Percentiles rank a stretch among this genome's conserved stretches.
Evolutionary conservation across 2,113 vertebrate species (phyloP).

Genomic region (Emydocephalus ijimae): DNA sequence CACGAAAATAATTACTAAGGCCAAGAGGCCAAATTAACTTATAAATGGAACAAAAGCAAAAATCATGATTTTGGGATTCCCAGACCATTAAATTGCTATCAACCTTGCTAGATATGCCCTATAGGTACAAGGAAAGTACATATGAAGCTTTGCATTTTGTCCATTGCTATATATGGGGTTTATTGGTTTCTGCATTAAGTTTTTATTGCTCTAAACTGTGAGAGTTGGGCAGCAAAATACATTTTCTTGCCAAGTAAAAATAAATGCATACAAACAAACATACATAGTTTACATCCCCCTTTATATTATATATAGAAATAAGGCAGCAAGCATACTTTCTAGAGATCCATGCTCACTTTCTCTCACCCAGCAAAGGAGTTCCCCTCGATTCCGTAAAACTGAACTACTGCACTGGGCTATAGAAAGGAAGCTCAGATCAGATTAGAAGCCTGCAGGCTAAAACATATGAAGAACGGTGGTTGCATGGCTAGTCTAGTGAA

Average conservation of each 20-base stretch:
- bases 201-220: too few species aligned
- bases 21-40: background rate
- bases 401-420: too few species aligned
- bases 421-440: too few species aligned
- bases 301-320: too few species aligned
- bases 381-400: too few species aligned
- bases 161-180: background rate
- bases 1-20: background rate
- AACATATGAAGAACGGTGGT: background rate
- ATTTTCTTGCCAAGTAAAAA: background rate
- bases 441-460: too few species aligned
- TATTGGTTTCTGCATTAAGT: too few species aligned
- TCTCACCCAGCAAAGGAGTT: too few species aligned
- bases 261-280: background rate
- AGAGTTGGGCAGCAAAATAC: background rate
- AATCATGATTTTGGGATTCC: accelerated
- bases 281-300: background rate
- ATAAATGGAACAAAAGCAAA: background rate
- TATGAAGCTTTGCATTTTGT: background rate
- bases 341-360: too few species aligned
- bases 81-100: background rate
- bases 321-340: too few species aligned
- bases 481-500: background rate
- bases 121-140: background rate
- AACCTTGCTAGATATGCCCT: background rate